These are phyloP conservation scores for Aphis gossypii DNA, from an alignment of 1,140 invertebrate genomes.

Conservation along the genomic window DNA sequence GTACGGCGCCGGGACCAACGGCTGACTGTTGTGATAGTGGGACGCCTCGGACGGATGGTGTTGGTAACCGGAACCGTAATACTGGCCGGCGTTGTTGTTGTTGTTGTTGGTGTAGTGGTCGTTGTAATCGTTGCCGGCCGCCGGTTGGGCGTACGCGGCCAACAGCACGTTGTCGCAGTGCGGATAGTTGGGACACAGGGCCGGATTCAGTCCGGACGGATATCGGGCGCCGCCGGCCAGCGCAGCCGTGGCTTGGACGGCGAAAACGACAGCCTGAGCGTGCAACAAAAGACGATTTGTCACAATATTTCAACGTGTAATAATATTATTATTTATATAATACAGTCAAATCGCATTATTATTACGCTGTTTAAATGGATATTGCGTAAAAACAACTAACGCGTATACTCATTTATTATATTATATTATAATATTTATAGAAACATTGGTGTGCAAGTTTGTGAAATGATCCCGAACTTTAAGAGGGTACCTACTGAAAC, in stretches of 20 bases:
- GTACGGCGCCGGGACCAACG: slow-evolving; percentile 39
- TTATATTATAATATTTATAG: too few species aligned
- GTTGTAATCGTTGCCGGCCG: slow-evolving; percentile 61
- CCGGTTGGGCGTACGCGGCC: slow-evolving; percentile 62
- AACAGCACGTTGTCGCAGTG: slow-evolving; percentile 66
- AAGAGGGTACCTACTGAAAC: too few species aligned
- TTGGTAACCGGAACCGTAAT: slow-evolving; percentile 58
- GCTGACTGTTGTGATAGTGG: slow-evolving; percentile 63
- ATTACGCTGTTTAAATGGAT: too few species aligned
- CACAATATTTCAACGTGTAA: neutral
- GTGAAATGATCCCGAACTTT: too few species aligned
- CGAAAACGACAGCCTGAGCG: slow-evolving; percentile 10
- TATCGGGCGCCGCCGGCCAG: slow-evolving; percentile 61
- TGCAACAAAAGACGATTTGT: neutral
- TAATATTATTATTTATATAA: too few species aligned
- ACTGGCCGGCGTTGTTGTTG: slow-evolving; percentile 60
- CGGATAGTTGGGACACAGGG: slow-evolving; percentile 68
- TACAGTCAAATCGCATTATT: too few species aligned
- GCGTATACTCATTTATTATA: too few species aligned
- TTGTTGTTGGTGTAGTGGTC: slow-evolving; percentile 62
- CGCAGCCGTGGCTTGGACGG: neutral
- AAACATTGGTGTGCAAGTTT: too few species aligned
- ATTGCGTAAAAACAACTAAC: too few species aligned
- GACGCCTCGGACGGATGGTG: neutral
- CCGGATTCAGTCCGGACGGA: slow-evolving; percentile 67